phyloP scores from a whole-genome alignment of 2,113 vertebrate species.

The Micronycteris hirsuta region DNA sequence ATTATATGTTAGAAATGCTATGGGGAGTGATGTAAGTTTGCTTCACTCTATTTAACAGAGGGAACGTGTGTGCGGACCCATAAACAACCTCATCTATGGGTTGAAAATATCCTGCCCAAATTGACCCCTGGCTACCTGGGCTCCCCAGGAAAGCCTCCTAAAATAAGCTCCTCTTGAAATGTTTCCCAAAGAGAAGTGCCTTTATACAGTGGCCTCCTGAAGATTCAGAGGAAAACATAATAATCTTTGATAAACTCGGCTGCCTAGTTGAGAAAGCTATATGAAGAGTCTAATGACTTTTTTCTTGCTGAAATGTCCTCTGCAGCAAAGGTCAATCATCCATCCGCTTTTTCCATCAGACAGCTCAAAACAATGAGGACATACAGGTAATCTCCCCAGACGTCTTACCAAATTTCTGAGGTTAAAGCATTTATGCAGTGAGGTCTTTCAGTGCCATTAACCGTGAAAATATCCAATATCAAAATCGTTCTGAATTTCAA shows the following conservation, averaged over 20 bases:
- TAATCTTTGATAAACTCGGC: constrained; percentile 41
- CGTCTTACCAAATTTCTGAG: constrained; percentile 60
- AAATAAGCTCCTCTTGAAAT: constrained; percentile 22
- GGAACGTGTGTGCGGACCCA: not conserved
- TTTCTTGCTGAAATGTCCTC: constrained; percentile 65
- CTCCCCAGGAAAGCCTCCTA: not conserved
- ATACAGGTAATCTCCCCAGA: constrained; percentile 64
- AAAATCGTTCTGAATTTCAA: constrained; percentile 76
- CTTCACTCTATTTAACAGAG: constrained; percentile 9
- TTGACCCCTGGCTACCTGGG: not conserved
- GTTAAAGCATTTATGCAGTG: constrained; percentile 66
- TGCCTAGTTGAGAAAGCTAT: constrained; percentile 45
- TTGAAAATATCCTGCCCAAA: constrained; percentile 38
- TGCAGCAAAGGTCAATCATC: constrained; percentile 68
- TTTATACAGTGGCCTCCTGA: not conserved
- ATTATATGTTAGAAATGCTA: not conserved
- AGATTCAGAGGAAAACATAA: constrained; percentile 18
- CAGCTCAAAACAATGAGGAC: constrained; percentile 47
- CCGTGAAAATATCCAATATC: constrained; percentile 72
- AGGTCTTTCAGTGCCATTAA: constrained; percentile 64
- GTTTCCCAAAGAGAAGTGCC: not conserved
- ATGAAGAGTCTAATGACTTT: constrained; percentile 54
- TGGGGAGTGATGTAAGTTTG: not conserved
- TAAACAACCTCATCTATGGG: not conserved
- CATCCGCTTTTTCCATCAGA: constrained; percentile 65